Percentiles rank a stretch among this genome's conserved stretches.
Evolutionary conservation across 2,888 invertebrate species (phyloP).

Genomic region (Drosophila kambysellisi): DNA sequence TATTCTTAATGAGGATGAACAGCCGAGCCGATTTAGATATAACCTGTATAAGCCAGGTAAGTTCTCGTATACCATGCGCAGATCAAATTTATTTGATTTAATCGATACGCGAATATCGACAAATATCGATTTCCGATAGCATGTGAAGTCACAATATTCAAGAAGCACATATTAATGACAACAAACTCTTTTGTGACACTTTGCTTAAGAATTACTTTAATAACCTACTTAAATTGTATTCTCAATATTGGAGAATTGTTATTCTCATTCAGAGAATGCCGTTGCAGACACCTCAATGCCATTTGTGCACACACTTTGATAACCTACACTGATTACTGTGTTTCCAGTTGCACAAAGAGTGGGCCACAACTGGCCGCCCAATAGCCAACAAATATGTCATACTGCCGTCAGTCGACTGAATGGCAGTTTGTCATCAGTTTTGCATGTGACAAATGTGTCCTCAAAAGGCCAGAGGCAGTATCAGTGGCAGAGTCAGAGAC

Average conservation of each 20-base stretch:
- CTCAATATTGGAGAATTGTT: not conserved
- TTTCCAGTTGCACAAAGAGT: constrained; percentile 10
- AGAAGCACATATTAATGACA: not conserved
- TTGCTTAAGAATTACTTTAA: not conserved
- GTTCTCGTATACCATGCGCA: not conserved
- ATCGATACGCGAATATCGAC: not conserved
- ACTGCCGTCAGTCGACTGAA: constrained; percentile 16
- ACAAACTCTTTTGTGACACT: not conserved
- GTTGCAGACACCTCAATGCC: not conserved
- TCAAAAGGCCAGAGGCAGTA: constrained; percentile 10
- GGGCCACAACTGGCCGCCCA: constrained; percentile 29
- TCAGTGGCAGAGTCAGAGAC: not conserved
- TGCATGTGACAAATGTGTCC: constrained; percentile 41
- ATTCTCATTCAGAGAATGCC: too few species aligned
- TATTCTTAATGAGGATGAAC: not conserved
- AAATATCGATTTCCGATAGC: not conserved
- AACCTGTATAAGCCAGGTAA: not conserved
- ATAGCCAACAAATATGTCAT: constrained; percentile 39
- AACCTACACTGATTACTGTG: constrained; percentile 8
- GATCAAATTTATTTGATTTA: not conserved
- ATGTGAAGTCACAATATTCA: not conserved
- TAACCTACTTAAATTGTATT: not conserved
- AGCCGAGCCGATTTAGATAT: not conserved
- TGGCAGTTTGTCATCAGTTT: constrained; percentile 42
- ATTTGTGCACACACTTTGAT: not conserved